Base-by-base conservation (phyloP, 2,113 vertebrate genomes). In the Acrocephalus kingi region DNA sequence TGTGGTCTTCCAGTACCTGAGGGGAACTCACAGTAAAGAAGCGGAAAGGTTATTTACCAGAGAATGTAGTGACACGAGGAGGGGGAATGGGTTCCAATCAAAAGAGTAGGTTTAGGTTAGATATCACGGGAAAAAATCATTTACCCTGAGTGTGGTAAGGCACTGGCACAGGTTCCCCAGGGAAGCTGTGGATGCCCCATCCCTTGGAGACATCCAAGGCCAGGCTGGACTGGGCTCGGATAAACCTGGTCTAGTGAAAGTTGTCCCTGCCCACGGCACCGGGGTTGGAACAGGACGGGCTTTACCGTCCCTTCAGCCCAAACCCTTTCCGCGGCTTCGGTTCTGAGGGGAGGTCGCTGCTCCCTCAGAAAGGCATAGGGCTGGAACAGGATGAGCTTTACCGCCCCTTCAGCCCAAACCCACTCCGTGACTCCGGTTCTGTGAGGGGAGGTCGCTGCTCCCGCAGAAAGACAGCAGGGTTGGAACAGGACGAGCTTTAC, bases 291-390 rank as follows among this genome's bases (percentile, higher is more conserved):
- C 6, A 7, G 17, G 9, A 39, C 0, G 11, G 46, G 6, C 16
- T 10, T 5, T 0, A 5, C 2, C 2, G 0, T 0, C 2, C 4
- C 35, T 0, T 1, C 12, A 43, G 3, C 30, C 11, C 24, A 4
- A 6, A 9, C 12, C 37, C 37, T 5, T 2, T 3, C 23, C 23
- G 15, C 0, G 15, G 0, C 41, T 5, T 2, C 27, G 21, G 9
- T 0, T 31, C 41, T 61, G 52, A 76, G 62, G 35, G 35, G 51
- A n/a, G 61, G 8, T 2, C 5, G 25, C 46, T 20, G 46, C 46
- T 49, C 35, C 48, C 19, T 25, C 55, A 7, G 16, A 51, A 8
- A 39, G 25, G 27, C 51, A 28, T 35, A 35, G 15, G 1, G 4
- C 1, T 4, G 59, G 22, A 21, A 17, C 6, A 7, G 17, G 9